A percentile compares a stretch with the other conserved stretches of the same genome.
phyloP scores from a whole-genome alignment of 1,140 invertebrate genomes.

The Vanessa atalanta region DNA sequence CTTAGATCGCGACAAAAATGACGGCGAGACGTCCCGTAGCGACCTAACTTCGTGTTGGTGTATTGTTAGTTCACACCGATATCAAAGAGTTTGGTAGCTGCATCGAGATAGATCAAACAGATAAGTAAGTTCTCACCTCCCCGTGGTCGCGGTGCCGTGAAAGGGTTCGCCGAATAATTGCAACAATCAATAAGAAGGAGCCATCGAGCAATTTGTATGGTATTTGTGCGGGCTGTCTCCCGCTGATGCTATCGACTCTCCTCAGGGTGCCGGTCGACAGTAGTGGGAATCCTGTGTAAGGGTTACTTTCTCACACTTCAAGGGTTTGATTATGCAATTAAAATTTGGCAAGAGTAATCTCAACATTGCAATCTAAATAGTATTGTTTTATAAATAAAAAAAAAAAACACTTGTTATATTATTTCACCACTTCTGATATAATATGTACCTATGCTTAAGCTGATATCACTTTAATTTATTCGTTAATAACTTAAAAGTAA shows the following conservation, averaged over 20 bases:
- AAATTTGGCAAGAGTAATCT: conserved; percentile 11
- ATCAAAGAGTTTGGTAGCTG: conserved; percentile 68
- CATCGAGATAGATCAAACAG: conserved; percentile 59
- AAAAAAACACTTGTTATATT: not conserved
- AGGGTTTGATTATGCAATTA: conserved; percentile 44
- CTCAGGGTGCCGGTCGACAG: conserved; percentile 57
- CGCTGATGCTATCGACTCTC: conserved; percentile 73
- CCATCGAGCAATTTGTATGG: conserved; percentile 79
- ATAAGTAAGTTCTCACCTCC: conserved; percentile 78
- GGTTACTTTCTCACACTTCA: conserved; percentile 75
- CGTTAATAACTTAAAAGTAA: not conserved
- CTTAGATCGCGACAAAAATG: conserved; percentile 68
- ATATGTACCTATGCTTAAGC: not conserved
- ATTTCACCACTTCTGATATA: not conserved
- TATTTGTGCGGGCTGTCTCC: conserved; percentile 79
- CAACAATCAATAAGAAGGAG: conserved; percentile 78
- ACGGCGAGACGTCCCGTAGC: conserved; percentile 58
- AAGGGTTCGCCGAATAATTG: conserved; percentile 78
- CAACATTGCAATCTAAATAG: not conserved
- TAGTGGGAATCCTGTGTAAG: conserved; percentile 66
- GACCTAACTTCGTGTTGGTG: conserved; percentile 48
- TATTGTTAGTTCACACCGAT: conserved; percentile 67
- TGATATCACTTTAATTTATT: not conserved
- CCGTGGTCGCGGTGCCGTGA: conserved; percentile 65
- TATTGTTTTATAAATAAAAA: not conserved